Evolutionary conservation across 2,888 invertebrate genomes (phyloP), one percentile per base, ranked within the genome.

Genomic region (Marasmarcha lunaedactyla): DNA sequence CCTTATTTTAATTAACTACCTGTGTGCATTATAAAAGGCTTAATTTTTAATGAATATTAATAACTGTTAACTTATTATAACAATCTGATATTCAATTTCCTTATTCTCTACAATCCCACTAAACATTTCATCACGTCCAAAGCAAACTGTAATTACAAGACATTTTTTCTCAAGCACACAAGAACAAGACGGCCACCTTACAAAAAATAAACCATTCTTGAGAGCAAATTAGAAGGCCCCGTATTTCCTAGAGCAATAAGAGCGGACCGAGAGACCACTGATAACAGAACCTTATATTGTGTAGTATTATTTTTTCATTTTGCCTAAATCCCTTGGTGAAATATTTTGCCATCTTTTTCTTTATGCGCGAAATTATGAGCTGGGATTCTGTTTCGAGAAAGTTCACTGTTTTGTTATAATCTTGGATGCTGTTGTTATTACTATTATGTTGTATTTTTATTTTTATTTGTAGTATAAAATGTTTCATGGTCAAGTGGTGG

Each of bases 301-400:
- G 72, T 54, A 62, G 59, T 69, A 70, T 71, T 71, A 72, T 74
- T 73, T 73, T 71, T 68, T 71, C 65, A 73, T 71, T 58, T 69
- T 55, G 49, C 55, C 54, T 20, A 55, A 50, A 51, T 44, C 50
- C 46, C 51, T 51, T 50, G 20, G 20, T 20, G 7, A 20, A 48
- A 57, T 59, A 62, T 67, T 67, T 58, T 50, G 47, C 52, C 48
- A 59, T 62, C 48, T 47, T 50, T 48, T 44, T 40, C 37, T 35
- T 35, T 15, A 20, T 14, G 40, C 39, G 12, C 36, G 27, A 43
- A 42, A 42, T 39, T 42, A 36, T 34, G 36, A 27, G 15, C 25
- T 11, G 15, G 42, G 38, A 14, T 37, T 35, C 27, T 33, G 26
- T 34, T 36, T 36, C 20, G 11, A 4, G 12, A 7, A 14, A 12